Base-by-base conservation (phyloP, 2,797 vertebrate species). In the Babyrousa celebensis region DNA sequence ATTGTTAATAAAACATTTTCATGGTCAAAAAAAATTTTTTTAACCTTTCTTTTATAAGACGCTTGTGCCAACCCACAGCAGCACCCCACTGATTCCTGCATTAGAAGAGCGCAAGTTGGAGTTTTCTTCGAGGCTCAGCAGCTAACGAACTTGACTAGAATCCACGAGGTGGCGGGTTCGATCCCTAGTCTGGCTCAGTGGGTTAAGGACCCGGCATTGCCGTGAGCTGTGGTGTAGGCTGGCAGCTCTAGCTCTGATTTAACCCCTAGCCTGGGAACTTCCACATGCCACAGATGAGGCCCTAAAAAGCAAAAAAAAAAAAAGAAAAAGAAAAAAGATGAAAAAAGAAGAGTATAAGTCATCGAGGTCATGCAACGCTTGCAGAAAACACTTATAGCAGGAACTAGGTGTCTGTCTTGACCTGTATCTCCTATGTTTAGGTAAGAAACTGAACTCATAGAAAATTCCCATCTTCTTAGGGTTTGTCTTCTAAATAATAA, bases 401-500 rank as follows among this genome's bases (percentile, higher is more conserved):
- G 25, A 40, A 36, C 8, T 29, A 63, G 36, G n/a, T 20, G 23
- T 58, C 56, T 58, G 25, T 14, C 48, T 65, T 65, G 70, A 54
- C 0, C 0, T 74, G 17, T 5, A 62, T 32, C 89, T 67, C 70
- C 85, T 77, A 83, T 7, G 1, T 75, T 97, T 77, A 92, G 94
- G 54, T 67, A 94, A 94, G 11, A 52, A 10, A 95, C 58, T 12
- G 20, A 70, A 52, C 48, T 88, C 89, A 97, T 0, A 62, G 95
- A 96, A 97, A 96, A 92, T 25, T 40, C 54, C 0, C 0, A 20
- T n/a, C 95, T n/a, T 89, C 74, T 96, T 32, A 54, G 15, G 20
- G 40, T 32, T 96, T 97, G 8, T 85, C 84, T n/a, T 95, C 91
- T 96, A 65, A 80, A 20, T 71, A 96, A 56, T 32, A 91, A 16